A percentile compares a stretch with the other conserved stretches of the same genome.
Evolutionary conservation across 2,797 vertebrate species (phyloP).

Genomic region (Siniperca obscura): DNA sequence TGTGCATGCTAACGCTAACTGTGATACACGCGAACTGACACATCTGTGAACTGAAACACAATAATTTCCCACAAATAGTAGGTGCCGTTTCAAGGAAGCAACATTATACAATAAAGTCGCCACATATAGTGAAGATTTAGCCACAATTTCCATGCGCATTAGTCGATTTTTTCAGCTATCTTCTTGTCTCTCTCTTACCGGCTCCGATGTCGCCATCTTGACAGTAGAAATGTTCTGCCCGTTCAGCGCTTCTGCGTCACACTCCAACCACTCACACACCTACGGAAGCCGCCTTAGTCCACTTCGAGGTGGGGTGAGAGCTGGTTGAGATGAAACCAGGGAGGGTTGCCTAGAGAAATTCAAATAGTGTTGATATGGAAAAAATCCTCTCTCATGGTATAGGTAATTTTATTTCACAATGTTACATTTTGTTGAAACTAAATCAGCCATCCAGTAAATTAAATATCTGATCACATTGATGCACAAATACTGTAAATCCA

Average conservation of each 20-base stretch:
- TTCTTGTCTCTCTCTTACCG: slow-evolving; percentile 84
- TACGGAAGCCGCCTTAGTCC: slow-evolving; percentile 70
- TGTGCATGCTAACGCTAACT: slow-evolving; percentile 77
- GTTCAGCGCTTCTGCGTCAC: slow-evolving; percentile 84
- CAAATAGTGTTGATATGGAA: neutral
- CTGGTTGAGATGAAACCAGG: neutral
- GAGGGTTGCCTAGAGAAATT: neutral
- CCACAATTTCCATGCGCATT: neutral
- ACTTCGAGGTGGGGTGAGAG: neutral
- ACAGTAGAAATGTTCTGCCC: slow-evolving; percentile 80
- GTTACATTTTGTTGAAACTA: no score
- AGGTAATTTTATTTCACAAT: no score
- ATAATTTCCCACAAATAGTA: neutral
- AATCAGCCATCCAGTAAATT: no score
- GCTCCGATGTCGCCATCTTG: slow-evolving; percentile 92
- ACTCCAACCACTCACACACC: slow-evolving; percentile 51
- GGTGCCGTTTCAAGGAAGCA: neutral
- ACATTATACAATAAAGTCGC: neutral
- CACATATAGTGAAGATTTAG: neutral
- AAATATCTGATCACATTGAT: no score
- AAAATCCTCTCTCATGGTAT: neutral
- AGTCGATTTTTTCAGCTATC: slow-evolving; percentile 28
- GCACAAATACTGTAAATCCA: no score
- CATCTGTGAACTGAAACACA: slow-evolving; percentile 8
- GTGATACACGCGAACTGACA: slow-evolving; percentile 58